Conservation (phyloP, 1,140 invertebrate genomes). For the Drosophila lacertosa region DNA sequence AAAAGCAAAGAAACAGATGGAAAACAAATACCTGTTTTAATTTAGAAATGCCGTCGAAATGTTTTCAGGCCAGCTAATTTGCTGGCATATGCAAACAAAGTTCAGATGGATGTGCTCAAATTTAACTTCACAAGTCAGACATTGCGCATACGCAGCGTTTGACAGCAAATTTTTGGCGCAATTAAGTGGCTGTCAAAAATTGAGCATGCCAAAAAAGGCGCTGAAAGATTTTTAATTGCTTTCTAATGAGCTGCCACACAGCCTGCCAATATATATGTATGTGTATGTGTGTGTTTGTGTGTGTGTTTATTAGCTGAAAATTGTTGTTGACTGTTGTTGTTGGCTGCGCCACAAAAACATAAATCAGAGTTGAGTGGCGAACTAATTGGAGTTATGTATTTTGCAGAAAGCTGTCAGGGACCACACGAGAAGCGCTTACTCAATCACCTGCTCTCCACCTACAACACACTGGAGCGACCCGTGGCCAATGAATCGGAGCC, state of each 20-base stretch:
- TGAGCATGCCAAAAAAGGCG: conserved; percentile 24
- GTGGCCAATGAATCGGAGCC: conserved; percentile 97
- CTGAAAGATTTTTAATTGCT: conserved; percentile 62
- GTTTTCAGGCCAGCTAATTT: not conserved
- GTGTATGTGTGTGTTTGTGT: conserved; percentile 4
- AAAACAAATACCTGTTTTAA: too few relatives aligned
- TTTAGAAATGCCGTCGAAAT: too few relatives aligned
- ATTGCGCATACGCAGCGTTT: conserved; percentile 23
- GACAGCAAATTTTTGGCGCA: conserved; percentile 35
- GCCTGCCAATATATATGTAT: conserved; percentile 24
- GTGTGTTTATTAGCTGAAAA: conserved; percentile 63
- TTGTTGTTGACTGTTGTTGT: too few relatives aligned
- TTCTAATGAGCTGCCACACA: conserved; percentile 55
- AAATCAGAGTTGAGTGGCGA: conserved; percentile 29
- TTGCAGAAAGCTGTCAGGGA: conserved; percentile 91
- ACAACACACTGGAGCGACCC: conserved; percentile 97
- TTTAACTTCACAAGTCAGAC: not conserved
- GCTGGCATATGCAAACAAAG: not conserved
- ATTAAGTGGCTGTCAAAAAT: conserved; percentile 61
- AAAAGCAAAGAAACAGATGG: too few relatives aligned
- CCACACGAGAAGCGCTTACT: conserved; percentile 95
- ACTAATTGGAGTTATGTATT: conserved; percentile 50
- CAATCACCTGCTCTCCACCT: conserved; percentile 94
- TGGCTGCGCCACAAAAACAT: conserved; percentile 63
- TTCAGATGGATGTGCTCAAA: conserved; percentile 1